Conservation (phyloP, 35 echinoderm and acorn worm species). For the Amphiura filiformis region DNA sequence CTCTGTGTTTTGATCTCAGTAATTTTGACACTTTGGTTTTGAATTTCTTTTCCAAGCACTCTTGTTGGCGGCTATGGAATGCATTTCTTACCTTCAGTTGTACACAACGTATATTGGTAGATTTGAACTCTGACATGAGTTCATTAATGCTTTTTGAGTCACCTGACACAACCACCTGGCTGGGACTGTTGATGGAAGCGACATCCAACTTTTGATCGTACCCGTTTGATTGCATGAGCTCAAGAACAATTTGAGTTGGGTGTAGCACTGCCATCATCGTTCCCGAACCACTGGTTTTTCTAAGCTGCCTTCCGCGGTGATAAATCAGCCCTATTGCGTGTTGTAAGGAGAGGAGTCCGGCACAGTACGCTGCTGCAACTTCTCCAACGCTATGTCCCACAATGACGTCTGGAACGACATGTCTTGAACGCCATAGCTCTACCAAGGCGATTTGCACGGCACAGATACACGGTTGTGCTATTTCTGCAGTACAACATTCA, state of each 20-base stretch:
- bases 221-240: neutral
- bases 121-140: slow-evolving; percentile 3
- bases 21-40: slow-evolving; percentile 9
- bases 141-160: neutral
- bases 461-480: slow-evolving; percentile 58
- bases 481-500: slow-evolving; percentile 32
- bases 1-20: neutral
- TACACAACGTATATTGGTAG: slow-evolving; percentile 17
- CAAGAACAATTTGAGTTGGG: neutral
- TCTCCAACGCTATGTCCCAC: slow-evolving; percentile 75
- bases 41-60: slow-evolving; percentile 21
- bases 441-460: slow-evolving; percentile 50
- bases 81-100: slow-evolving; percentile 49
- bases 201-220: slow-evolving; percentile 36
- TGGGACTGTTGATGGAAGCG: slow-evolving; percentile 55
- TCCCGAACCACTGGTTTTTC: slow-evolving; percentile 44
- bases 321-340: slow-evolving; percentile 58
- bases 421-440: slow-evolving; percentile 24
- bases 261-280: slow-evolving; percentile 58
- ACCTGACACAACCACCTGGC: slow-evolving; percentile 46
- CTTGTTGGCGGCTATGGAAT: slow-evolving; percentile 57
- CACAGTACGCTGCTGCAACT: slow-evolving; percentile 60
- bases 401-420: slow-evolving; percentile 35
- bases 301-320: slow-evolving; percentile 32
- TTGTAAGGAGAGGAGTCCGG: slow-evolving; percentile 41